Evolutionary conservation across 2,888 invertebrate genomes (phyloP).

Genomic region (Melipona beecheii): DNA sequence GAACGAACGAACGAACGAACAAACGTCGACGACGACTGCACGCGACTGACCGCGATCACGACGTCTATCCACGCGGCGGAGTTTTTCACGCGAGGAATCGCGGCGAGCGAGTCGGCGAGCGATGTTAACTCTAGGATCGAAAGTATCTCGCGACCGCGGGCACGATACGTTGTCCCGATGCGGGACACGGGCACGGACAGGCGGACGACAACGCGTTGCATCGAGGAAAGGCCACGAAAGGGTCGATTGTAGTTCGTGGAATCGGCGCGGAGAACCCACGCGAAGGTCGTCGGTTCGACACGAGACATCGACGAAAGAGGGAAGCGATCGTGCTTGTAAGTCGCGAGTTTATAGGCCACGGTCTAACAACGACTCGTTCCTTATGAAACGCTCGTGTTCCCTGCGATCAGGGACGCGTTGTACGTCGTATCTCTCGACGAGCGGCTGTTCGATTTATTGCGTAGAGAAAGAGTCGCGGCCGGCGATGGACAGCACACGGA

Average conservation of each 20-base stretch:
- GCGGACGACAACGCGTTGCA: constrained; percentile 9
- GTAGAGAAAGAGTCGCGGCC: not conserved
- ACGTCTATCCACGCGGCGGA: constrained; percentile 49
- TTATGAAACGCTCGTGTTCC: constrained; percentile 58
- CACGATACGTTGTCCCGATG: constrained; percentile 21
- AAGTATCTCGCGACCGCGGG: constrained; percentile 22
- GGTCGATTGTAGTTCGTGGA: constrained; percentile 35
- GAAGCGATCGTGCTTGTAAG: constrained; percentile 61
- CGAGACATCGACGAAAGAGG: constrained; percentile 51
- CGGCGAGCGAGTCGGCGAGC: constrained; percentile 47
- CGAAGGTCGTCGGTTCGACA: constrained; percentile 39
- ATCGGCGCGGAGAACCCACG: constrained; percentile 31
- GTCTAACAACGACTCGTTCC: constrained; percentile 49
- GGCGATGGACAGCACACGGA: constrained; percentile 30
- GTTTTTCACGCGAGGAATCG: constrained; percentile 60
- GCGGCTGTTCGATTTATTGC: constrained; percentile 56
- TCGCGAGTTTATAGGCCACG: constrained; percentile 60
- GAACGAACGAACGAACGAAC: not conserved
- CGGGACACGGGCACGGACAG: constrained; percentile 32
- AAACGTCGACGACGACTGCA: constrained; percentile 9
- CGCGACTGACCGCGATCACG: constrained; percentile 55
- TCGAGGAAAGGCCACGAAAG: not conserved
- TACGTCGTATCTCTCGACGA: constrained; percentile 28
- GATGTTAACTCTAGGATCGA: constrained; percentile 33
- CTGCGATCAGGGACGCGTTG: constrained; percentile 23